phyloP scores from a whole-genome alignment of 2,113 vertebrate species.

The Neotoma lepida region DNA sequence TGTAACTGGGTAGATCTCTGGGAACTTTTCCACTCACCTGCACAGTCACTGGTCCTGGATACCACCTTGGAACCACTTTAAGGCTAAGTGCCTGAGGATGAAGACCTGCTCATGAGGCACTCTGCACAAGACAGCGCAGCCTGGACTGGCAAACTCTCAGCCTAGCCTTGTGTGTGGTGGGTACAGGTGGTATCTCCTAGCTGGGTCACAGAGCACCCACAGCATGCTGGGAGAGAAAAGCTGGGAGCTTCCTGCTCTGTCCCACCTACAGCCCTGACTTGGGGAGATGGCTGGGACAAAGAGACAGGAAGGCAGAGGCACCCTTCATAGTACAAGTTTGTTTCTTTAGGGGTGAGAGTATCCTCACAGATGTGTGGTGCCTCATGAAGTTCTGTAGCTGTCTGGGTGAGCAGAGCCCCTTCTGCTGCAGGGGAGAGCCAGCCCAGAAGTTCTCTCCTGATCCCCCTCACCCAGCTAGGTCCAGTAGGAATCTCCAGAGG shows the following conservation, averaged over 20 bases:
- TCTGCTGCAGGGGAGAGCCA: background rate
- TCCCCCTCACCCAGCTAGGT: background rate
- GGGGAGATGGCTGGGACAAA: background rate
- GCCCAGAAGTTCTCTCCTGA: too few species aligned
- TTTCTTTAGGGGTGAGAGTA: too few species aligned
- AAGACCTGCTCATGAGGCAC: fast-evolving
- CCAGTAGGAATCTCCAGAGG: background rate
- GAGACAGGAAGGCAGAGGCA: background rate
- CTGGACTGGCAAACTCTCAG: background rate
- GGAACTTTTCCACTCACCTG: too few species aligned
- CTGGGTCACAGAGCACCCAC: too few species aligned
- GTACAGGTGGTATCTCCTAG: background rate
- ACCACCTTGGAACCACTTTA: background rate
- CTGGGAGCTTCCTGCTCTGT: background rate
- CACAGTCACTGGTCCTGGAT: background rate
- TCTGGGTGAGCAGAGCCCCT: background rate
- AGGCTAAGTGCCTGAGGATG: background rate
- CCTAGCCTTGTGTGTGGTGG: too few species aligned
- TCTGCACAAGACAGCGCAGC: fast-evolving
- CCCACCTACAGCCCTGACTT: background rate
- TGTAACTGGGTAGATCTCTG: background rate
- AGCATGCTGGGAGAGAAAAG: background rate
- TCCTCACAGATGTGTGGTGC: background rate
- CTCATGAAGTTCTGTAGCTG: background rate
- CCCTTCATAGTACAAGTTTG: background rate